These are phyloP conservation scores for Helogale parvula DNA, from an alignment of 2,113 vertebrate species.

Conservation along the genomic window DNA sequence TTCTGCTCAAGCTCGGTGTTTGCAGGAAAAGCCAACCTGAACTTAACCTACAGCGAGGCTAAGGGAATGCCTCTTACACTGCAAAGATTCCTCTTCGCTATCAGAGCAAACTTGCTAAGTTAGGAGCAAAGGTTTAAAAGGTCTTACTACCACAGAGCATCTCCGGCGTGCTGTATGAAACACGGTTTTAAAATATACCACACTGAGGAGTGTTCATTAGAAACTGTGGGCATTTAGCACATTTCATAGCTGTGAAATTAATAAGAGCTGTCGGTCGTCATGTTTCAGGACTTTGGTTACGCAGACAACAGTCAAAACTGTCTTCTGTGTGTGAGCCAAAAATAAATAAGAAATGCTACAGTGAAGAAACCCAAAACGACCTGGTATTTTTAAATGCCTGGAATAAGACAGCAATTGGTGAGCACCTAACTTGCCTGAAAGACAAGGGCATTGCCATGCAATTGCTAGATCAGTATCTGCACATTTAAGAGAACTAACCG, in stretches of 20 bases:
- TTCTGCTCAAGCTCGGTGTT: not conserved
- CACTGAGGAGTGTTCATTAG: constrained; percentile 58
- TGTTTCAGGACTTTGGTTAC: constrained; percentile 66
- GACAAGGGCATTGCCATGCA: not conserved
- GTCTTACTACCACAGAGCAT: not conserved
- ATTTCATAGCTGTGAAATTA: constrained; percentile 69
- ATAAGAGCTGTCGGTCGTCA: constrained; percentile 75
- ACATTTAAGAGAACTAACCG: constrained; percentile 50
- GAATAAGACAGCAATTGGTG: not conserved
- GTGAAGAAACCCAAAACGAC: constrained; percentile 60
- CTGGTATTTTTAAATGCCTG: constrained; percentile 44
- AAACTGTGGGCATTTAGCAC: constrained; percentile 69
- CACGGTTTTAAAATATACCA: constrained; percentile 50
- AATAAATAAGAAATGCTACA: constrained; percentile 62
- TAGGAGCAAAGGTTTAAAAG: constrained; percentile 12
- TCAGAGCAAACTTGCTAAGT: constrained; percentile 53
- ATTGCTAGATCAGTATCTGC: constrained; percentile 22
- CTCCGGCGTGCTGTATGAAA: not conserved
- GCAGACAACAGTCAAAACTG: constrained; percentile 54
- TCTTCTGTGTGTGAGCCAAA: constrained; percentile 64
- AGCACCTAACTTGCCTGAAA: not conserved
- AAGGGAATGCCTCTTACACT: not conserved
- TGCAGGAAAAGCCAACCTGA: not conserved
- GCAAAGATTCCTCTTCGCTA: not conserved
- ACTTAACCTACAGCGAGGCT: not conserved